phyloP scores from a whole-genome alignment of 1,140 invertebrate genomes.

The Heliconius hermathena region DNA sequence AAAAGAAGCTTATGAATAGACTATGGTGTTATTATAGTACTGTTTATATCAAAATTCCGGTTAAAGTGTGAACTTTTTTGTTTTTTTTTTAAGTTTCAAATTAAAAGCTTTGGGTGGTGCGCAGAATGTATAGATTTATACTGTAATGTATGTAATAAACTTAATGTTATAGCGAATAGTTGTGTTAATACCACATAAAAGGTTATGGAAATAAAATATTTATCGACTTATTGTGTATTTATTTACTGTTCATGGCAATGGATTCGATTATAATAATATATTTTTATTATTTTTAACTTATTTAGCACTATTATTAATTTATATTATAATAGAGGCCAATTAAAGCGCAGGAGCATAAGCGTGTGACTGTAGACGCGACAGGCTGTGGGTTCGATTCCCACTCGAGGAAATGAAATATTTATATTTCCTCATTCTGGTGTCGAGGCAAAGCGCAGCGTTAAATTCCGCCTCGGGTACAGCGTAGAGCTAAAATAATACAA shows the following conservation, averaged over 20 bases:
- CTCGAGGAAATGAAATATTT: no score
- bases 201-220: constrained; percentile 50
- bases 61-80: constrained; percentile 7
- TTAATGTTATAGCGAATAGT: constrained; percentile 57
- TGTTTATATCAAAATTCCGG: constrained; percentile 63
- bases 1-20: constrained; percentile 60
- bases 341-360: no score
- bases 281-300: no score
- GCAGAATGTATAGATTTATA: constrained; percentile 27
- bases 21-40: constrained; percentile 33
- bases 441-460: no score
- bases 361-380: no score
- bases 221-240: constrained; percentile 25
- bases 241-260: neutral
- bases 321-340: no score
- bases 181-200: constrained; percentile 50
- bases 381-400: no score
- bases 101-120: constrained; percentile 8
- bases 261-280: no score
- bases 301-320: no score
- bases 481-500: no score
- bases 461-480: no score
- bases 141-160: constrained; percentile 46
- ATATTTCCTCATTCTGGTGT: no score
- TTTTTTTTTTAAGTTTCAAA: constrained; percentile 27